A percentile compares a stretch with the other conserved stretches of the same genome.
Conservation (phyloP, 2,113 vertebrate genomes). For the Callospermophilus lateralis region DNA sequence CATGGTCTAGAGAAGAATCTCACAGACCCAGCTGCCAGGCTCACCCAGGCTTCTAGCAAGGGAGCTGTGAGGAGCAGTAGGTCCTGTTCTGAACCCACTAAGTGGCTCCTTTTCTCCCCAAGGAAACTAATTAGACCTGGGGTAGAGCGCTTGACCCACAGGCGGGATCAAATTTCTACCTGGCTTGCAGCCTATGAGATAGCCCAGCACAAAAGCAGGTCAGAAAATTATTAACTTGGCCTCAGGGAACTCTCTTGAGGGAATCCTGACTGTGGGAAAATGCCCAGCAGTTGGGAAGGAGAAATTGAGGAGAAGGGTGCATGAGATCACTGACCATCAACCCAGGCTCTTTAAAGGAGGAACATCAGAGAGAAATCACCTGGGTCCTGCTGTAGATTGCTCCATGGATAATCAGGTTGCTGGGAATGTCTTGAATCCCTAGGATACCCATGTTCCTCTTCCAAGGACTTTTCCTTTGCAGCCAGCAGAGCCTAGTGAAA, state of each 20-base stretch:
- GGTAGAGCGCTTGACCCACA: too few species aligned
- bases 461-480: background rate
- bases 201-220: background rate
- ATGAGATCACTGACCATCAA: background rate
- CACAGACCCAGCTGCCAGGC: background rate
- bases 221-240: slow-evolving; percentile 34
- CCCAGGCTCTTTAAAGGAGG: background rate
- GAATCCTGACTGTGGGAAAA: background rate
- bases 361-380: background rate
- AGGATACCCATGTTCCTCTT: too few species aligned
- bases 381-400: background rate
- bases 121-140: background rate
- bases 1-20: background rate
- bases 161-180: background rate
- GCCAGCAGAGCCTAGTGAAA: background rate
- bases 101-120: too few species aligned
- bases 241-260: background rate
- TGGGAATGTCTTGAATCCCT: background rate
- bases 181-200: background rate
- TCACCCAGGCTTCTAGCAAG: background rate
- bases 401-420: background rate
- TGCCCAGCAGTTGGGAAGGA: background rate
- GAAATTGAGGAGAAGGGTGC: background rate
- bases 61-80: background rate
- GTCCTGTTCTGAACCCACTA: background rate